A percentile compares a stretch with the other conserved stretches of the same genome.
These are phyloP conservation scores for Prorops nasuta DNA, from an alignment of 1,140 invertebrate species.

Conservation along the genomic window DNA sequence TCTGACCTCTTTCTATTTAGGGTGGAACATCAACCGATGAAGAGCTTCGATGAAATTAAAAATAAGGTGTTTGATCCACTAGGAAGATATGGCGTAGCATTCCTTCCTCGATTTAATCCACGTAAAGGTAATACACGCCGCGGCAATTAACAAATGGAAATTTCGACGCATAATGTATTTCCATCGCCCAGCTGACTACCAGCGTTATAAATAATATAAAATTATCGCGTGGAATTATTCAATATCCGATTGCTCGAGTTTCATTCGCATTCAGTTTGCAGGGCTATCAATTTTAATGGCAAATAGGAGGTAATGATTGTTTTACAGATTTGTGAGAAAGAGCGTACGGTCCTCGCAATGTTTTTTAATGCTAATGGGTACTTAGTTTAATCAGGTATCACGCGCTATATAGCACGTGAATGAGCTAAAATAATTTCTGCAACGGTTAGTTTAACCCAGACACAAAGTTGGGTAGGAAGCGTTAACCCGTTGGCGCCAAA, in stretches of 20 bases:
- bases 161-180: too few relatives aligned
- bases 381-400: neutral
- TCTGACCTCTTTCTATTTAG: slow-evolving; percentile 36
- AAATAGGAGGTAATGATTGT: too few relatives aligned
- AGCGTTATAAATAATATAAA: too few relatives aligned
- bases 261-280: too few relatives aligned
- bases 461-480: slow-evolving; percentile 12
- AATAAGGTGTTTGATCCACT: slow-evolving; percentile 9
- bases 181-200: too few relatives aligned
- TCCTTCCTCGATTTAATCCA: too few relatives aligned
- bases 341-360: neutral
- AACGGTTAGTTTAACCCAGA: slow-evolving; percentile 20
- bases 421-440: slow-evolving; percentile 18
- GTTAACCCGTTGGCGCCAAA: slow-evolving; percentile 18
- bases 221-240: too few relatives aligned
- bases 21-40: slow-evolving; percentile 16
- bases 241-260: too few relatives aligned
- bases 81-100: neutral
- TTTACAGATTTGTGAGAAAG: too few relatives aligned
- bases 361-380: neutral
- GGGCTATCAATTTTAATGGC: too few relatives aligned
- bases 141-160: too few relatives aligned
- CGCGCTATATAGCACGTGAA: neutral
- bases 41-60: slow-evolving; percentile 15
- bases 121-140: too few relatives aligned